Evolutionary conservation across 2,113 vertebrate genomes (phyloP).

Genomic region (Myotis lucifugus): DNA sequence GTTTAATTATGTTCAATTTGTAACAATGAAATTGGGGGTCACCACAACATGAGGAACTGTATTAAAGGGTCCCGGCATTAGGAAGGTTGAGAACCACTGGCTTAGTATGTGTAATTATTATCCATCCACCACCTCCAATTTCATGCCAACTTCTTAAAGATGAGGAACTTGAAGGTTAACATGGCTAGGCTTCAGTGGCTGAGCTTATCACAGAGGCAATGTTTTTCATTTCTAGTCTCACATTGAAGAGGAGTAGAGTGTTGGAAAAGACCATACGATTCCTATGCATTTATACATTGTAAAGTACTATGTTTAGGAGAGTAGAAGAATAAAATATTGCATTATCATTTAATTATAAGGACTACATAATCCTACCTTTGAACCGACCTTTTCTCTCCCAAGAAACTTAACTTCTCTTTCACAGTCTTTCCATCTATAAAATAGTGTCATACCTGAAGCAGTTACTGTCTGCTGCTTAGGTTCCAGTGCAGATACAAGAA

Average conservation of each 20-base stretch:
- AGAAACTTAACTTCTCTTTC: constrained; percentile 1
- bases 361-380: neutral
- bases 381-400: neutral
- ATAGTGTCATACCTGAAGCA: neutral
- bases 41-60: too few species aligned
- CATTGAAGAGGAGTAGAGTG: neutral
- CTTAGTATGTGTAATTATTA: constrained; percentile 36
- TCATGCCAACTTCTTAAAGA: neutral
- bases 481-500: too few species aligned
- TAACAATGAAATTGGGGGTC: too few species aligned
- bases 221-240: neutral
- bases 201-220: neutral
- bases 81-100: too few species aligned
- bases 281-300: neutral
- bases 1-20: too few species aligned
- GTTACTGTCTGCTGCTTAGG: too few species aligned
- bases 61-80: too few species aligned
- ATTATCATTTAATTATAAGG: neutral
- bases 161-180: constrained; percentile 15
- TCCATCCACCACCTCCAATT: neutral
- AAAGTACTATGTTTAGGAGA: neutral
- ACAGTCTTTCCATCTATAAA: neutral
- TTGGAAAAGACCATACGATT: neutral
- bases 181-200: neutral
- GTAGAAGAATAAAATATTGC: neutral